Evolutionary conservation across 2,888 invertebrate species (phyloP), one percentile per base, ranked within the genome.

Genomic region (Drosophila rubida): DNA sequence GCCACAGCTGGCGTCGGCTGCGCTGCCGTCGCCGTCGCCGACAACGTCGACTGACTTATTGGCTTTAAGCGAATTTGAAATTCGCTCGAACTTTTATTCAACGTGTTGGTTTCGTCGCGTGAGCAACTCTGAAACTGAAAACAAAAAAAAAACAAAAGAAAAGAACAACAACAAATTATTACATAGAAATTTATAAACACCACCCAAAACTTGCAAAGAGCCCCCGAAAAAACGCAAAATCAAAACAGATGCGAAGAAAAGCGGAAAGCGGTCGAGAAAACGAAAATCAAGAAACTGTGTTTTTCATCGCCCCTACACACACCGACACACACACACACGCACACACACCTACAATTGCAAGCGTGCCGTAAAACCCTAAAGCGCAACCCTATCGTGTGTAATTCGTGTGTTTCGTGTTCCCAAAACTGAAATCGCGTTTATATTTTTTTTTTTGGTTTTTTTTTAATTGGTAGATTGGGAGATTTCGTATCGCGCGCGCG

Each of bases 61-160:
- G 79, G 86, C 84, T 82, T 84, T 86, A 84, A 85, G 85, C 85
- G 84, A 82, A 86, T 85, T 80, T 80, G 60, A 82, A 86, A 80
- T 82, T 84, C 75, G 82, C 82, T 79, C 72, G 84, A 80, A 84
- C 86, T 80, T 85, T 85, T 84, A 85, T 85, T 85, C 81, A 82
- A 84, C 85, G 85, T 86, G 84, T 81, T 82, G 80, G 86, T 79
- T 84, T 72, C 84, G 84, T 86, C 86, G 85, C 84, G 85, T 72
- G 72, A 86, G 81, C 84, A 85, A 83, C 83, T 80, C 75, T 82
- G 80, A 84, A 81, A 81, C 78, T 68, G 64, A 78, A 78, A 77
- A 75, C 65, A 50, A 71, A 62, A 54, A 51, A 55, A 50, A 60
- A 51, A 69, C 48, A 51, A 39, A 65, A 42, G 30, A 54, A 63